Evolutionary conservation across 2,888 invertebrate genomes (phyloP).

Genomic region (Copidosoma aretas): DNA sequence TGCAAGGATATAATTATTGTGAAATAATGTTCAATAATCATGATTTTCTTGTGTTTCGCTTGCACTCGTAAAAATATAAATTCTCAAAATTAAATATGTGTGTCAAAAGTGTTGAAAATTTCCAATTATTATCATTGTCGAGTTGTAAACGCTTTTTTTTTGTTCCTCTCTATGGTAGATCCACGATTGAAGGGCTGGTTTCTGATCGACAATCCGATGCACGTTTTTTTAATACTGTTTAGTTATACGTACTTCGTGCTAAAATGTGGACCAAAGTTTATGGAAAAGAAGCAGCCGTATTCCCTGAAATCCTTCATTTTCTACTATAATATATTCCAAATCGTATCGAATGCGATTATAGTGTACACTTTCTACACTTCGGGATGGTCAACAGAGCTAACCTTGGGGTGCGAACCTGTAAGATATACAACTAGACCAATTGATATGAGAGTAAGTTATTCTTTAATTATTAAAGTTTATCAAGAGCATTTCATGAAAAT

Average conservation of each 20-base stretch:
- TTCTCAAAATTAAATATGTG: too few species aligned
- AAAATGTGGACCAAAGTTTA: slow-evolving; percentile 69
- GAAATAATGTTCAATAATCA: background rate
- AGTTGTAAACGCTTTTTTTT: background rate
- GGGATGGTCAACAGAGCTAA: slow-evolving; percentile 68
- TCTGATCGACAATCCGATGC: slow-evolving; percentile 70
- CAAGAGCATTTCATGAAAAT: too few species aligned
- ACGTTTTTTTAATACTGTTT: slow-evolving; percentile 65
- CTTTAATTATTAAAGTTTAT: too few species aligned
- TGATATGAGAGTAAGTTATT: slow-evolving; percentile 29
- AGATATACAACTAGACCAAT: slow-evolving; percentile 63
- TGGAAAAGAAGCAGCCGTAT: slow-evolving; percentile 74
- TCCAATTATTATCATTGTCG: background rate
- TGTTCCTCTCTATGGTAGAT: slow-evolving; percentile 59
- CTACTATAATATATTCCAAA: slow-evolving; percentile 79
- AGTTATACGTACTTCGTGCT: slow-evolving; percentile 68
- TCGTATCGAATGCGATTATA: slow-evolving; percentile 43
- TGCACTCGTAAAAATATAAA: background rate
- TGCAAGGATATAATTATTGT: background rate
- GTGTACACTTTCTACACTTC: slow-evolving; percentile 62
- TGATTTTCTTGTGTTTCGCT: background rate
- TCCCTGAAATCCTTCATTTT: slow-evolving; percentile 72
- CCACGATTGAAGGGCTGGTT: slow-evolving; percentile 71
- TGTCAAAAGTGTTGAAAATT: background rate
- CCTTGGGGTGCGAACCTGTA: slow-evolving; percentile 71